Base-by-base conservation (phyloP, 2,797 vertebrate genomes). In the Channallabes apus region DNA sequence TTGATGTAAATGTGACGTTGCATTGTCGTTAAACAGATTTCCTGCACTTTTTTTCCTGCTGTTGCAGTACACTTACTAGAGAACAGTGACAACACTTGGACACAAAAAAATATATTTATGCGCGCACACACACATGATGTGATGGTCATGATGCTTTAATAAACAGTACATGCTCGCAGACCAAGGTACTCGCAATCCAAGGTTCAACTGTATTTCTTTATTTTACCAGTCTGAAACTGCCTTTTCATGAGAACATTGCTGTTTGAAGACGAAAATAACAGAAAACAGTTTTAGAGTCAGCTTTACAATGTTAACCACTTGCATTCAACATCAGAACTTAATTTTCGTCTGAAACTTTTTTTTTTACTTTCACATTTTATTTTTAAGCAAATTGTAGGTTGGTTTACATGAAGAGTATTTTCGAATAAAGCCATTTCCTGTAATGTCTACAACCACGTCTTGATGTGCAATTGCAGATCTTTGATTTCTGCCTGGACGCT, bases 401-500 rank as follows among this genome's bases (percentile, higher is more conserved):
- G 20, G 35, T 79, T 4, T 46, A 80, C 15, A 46, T 62, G 59
- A 38, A 62, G 7, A 79, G 58, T 1, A 62, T 24, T 62, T 62
- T 17, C 17, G 24, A 80, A 29, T 2, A 46, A 46, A 75, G 35
- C 20, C n/a, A 68, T n/a, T 56, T 62, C 54, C 41, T 32, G 17
- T 82, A 67, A 59, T 35, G 68, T 81, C 2, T 81, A 24, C 7
- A 82, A 56, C 71, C n/a, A 46, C 35, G 1, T 64, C 22, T 4
- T 67, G 38, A 20, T 65, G 72, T 76, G 20, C 85, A 41, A n/a
- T 18, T 77, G 35, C 81, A 90, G 89, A 87, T 88, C 56, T 90
- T 88, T 92, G 92, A 94, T 87, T 96, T 96, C 84, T 82, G 73
- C 61, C 90, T 96, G 88, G 89, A 89, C 41, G 89, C 93, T 4